Conservation (phyloP, 2,113 vertebrate species). For the Corvus moneduloides region DNA sequence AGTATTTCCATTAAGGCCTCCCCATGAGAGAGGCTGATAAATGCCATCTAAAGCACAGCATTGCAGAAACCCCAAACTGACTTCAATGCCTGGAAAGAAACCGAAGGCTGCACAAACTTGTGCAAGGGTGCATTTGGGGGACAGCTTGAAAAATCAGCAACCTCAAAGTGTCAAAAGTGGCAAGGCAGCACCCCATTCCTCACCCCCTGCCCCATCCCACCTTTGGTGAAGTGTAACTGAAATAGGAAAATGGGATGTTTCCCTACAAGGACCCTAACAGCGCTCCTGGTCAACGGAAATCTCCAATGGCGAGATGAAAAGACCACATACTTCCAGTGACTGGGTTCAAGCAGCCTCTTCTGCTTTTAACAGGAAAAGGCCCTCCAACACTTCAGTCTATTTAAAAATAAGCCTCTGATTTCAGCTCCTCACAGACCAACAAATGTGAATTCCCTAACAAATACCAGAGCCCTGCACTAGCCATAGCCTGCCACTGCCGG, state of each 20-base stretch:
- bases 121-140: neutral
- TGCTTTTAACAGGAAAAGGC: neutral
- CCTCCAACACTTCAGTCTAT: neutral
- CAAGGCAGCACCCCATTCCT: neutral
- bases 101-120: neutral
- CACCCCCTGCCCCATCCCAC: accelerated
- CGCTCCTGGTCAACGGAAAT: neutral
- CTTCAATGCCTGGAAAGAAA: neutral
- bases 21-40: neutral
- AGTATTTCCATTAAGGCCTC: neutral
- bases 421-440: neutral
- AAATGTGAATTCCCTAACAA: neutral
- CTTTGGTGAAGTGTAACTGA: neutral
- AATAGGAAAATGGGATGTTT: neutral
- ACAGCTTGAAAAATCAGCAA: neutral
- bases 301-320: accelerated
- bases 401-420: neutral
- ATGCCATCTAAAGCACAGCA: neutral
- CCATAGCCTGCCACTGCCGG: neutral
- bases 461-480: neutral
- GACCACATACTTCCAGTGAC: neutral
- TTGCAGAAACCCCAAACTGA: neutral
- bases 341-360: neutral
- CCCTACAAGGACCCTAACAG: neutral
- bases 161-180: accelerated